Percentiles rank a stretch among this genome's conserved stretches.
Conservation (phyloP, 2,797 vertebrate species). For the Eremophila alpestris region DNA sequence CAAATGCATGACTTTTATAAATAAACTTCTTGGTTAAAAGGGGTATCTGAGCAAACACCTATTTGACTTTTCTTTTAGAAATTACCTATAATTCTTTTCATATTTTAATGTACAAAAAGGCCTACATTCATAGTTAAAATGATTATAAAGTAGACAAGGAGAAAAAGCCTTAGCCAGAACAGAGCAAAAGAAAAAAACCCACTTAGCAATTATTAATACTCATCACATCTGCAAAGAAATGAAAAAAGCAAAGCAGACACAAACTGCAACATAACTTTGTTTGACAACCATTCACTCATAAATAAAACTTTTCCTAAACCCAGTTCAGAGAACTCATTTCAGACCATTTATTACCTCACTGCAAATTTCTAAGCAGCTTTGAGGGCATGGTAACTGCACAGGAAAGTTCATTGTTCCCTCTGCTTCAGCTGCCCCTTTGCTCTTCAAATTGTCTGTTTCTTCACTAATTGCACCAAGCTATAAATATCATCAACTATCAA, state of each 20-base stretch:
- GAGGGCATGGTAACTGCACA: background rate
- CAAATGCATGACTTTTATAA: background rate
- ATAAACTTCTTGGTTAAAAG: background rate
- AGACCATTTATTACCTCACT: background rate
- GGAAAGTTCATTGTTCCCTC: background rate
- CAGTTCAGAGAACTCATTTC: background rate
- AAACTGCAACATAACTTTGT: background rate
- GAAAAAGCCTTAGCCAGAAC: background rate
- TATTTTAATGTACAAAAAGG: background rate
- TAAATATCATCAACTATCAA: background rate
- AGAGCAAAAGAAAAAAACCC: background rate
- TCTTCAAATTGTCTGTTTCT: background rate
- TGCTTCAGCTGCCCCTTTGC: background rate
- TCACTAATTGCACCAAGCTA: background rate
- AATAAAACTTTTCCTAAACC: background rate
- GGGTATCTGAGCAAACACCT: background rate
- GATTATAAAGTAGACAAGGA: background rate
- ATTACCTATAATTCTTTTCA: background rate
- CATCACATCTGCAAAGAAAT: background rate
- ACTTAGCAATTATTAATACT: background rate
- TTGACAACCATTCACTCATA: background rate
- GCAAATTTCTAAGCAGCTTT: background rate
- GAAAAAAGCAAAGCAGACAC: background rate
- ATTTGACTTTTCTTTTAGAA: background rate
- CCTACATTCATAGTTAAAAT: background rate